Evolutionary conservation across 2,113 vertebrate genomes (phyloP).

Genomic region (Solea solea): DNA sequence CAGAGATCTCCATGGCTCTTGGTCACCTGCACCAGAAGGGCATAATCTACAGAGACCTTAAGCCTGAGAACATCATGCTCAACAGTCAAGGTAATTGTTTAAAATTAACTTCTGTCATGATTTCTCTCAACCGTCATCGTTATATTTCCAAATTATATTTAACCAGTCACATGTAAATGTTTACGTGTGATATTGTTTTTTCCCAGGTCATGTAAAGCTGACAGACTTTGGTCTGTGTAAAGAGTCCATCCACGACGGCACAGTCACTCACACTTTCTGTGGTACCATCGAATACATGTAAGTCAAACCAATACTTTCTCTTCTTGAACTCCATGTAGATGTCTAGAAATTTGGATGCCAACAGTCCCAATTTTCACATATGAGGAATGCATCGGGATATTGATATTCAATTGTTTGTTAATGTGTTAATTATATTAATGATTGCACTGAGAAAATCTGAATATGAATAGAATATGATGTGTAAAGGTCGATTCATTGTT

Average conservation of each 20-base stretch:
- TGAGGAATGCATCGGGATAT: too few species aligned
- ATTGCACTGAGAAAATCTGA: too few species aligned
- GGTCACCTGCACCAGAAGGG: constrained; percentile 99
- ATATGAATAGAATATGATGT: too few species aligned
- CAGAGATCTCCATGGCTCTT: constrained; percentile 99
- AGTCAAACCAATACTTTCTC: constrained; percentile 59
- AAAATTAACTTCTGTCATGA: background rate
- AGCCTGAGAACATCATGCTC: constrained; percentile 99
- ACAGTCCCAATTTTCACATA: too few species aligned
- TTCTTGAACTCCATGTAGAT: too few species aligned
- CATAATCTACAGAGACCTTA: constrained; percentile 99
- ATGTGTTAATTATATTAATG: too few species aligned
- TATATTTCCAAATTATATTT: background rate
- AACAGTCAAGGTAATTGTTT: constrained; percentile 90
- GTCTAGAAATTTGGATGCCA: too few species aligned
- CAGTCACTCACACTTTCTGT: constrained; percentile 99
- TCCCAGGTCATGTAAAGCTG: constrained; percentile 94
- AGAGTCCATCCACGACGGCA: constrained; percentile 98
- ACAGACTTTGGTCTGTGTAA: constrained; percentile 99
- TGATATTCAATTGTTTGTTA: too few species aligned
- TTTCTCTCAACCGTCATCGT: background rate
- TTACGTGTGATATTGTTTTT: background rate
- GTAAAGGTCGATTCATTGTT: too few species aligned
- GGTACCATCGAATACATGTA: constrained; percentile 99
- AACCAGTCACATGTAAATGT: background rate